phyloP scores from a whole-genome alignment of 1,140 invertebrate species.

The Globodera ellingtonae region DNA sequence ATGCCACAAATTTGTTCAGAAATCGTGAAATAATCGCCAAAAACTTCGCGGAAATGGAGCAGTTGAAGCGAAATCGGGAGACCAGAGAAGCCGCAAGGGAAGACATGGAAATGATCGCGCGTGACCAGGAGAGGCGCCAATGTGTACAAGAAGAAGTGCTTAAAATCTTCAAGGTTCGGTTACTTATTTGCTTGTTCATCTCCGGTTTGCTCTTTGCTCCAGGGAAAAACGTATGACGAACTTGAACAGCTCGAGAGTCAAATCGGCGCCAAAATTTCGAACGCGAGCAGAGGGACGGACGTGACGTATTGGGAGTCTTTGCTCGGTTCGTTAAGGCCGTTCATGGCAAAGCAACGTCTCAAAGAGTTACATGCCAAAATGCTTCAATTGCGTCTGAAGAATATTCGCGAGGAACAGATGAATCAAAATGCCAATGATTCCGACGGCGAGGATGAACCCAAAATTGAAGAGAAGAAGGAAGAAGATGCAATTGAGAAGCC shows the following conservation, averaged over 20 bases:
- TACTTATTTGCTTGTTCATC: conserved; percentile 7
- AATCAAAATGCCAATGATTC: conserved; percentile 24
- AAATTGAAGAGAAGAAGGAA: background rate
- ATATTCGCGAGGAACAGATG: conserved; percentile 79
- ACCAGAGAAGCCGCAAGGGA: conserved; percentile 88
- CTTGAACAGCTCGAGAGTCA: conserved; percentile 73
- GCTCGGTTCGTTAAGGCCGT: conserved; percentile 87
- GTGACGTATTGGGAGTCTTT: conserved; percentile 94
- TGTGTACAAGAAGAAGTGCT: conserved; percentile 86
- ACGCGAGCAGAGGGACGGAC: conserved; percentile 85
- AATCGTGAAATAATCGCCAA: conserved; percentile 47
- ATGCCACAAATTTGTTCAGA: conserved; percentile 36
- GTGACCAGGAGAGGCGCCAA: conserved; percentile 90
- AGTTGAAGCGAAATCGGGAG: conserved; percentile 79
- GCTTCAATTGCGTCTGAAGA: conserved; percentile 82
- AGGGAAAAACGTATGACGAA: conserved; percentile 78
- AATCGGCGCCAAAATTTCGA: conserved; percentile 85
- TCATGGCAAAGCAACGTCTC: conserved; percentile 88
- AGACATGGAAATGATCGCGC: conserved; percentile 80
- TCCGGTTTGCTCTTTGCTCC: conserved; percentile 17
- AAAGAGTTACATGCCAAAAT: conserved; percentile 89
- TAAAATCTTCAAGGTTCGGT: conserved; percentile 77
- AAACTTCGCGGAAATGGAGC: conserved; percentile 69
- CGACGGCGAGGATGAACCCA: conserved; percentile 10
- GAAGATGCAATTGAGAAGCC: conserved; percentile 11